phyloP scores from a whole-genome alignment of 2,113 vertebrate genomes.

The Athene cunicularia region DNA sequence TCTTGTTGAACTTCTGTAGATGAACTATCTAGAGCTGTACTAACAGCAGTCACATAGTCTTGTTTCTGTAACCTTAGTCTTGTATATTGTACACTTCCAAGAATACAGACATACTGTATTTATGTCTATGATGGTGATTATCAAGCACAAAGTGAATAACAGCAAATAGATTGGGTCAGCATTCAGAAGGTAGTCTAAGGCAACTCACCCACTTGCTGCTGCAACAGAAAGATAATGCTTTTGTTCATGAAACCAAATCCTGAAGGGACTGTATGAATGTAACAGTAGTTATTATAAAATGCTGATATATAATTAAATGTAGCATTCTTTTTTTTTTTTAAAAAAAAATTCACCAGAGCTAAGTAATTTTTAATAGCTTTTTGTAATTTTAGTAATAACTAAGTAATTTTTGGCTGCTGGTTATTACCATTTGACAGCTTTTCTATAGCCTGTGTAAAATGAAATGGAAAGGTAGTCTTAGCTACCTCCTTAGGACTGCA shows the following conservation, averaged over 20 bases:
- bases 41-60: neutral
- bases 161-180: neutral
- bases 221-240: neutral
- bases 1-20: neutral
- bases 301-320: neutral
- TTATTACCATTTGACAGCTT: neutral
- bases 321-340: neutral
- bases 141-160: neutral
- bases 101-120: neutral
- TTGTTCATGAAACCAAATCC: neutral
- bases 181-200: neutral
- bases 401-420: neutral
- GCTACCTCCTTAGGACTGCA: neutral
- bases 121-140: neutral
- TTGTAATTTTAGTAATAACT: too few relatives aligned
- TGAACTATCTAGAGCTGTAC: neutral
- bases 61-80: neutral
- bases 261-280: neutral
- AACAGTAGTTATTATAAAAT: neutral
- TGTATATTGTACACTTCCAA: neutral
- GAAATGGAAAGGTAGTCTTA: neutral
- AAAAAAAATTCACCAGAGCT: neutral
- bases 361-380: neutral
- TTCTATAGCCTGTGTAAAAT: neutral
- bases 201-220: neutral